Evolutionary conservation across 2,113 vertebrate species (phyloP).

Genomic region (Vulpes ferrilata): DNA sequence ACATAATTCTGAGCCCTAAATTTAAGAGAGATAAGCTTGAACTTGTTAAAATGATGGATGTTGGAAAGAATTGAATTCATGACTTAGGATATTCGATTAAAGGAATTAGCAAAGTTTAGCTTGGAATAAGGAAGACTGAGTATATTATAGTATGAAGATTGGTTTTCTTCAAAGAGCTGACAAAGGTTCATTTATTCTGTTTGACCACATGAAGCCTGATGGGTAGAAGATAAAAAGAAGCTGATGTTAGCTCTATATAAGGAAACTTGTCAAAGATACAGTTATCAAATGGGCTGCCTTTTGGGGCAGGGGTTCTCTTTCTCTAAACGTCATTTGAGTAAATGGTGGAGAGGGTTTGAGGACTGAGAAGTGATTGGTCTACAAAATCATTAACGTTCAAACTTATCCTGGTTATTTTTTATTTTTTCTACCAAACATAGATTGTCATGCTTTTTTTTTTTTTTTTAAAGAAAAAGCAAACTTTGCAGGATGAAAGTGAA

Average conservation of each 20-base stretch:
- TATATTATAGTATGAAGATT: neutral
- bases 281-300: neutral
- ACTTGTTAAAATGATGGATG: conserved; percentile 14
- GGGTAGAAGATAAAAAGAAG: neutral
- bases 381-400: neutral
- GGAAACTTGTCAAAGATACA: neutral
- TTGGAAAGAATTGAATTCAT: neutral
- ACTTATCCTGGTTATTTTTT: neutral
- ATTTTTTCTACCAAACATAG: neutral
- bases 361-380: neutral
- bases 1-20: conserved; percentile 41
- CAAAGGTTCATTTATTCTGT: neutral
- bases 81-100: neutral
- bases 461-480: neutral
- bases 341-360: neutral
- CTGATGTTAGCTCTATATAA: neutral
- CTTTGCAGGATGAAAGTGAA: neutral
- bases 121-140: neutral
- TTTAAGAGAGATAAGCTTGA: conserved; percentile 27
- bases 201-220: neutral
- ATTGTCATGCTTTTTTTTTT: neutral
- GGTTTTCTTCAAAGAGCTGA: neutral
- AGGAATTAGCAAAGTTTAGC: neutral
- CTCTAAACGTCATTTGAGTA: neutral
- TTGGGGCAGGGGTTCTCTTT: neutral